Evolutionary conservation across 2,888 invertebrate genomes (phyloP), one percentile per base, ranked within the genome.

Genomic region (Serrognathus titanus): DNA sequence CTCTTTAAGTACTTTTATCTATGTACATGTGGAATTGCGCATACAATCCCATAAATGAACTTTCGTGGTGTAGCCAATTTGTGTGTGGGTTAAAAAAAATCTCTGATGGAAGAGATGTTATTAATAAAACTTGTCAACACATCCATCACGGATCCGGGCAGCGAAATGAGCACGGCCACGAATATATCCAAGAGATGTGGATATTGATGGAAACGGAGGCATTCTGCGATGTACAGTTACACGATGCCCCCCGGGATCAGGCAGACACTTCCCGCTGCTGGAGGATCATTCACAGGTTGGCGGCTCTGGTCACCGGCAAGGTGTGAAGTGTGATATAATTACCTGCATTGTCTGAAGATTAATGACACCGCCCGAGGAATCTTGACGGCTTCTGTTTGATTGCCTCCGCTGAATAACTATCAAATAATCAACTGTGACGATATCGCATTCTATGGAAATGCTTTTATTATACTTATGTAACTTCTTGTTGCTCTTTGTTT

Each of bases 331-430:
- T 71, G 70, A 72, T 72, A 73, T 75, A 75, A 75, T 75, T 75
- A 75, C 70, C 69, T 70, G 73, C 70, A 75, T 75, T 75, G 75
- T 75, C 71, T 71, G 74, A 74, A 74, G 75, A 75, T 75, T 74
- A 72, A 75, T 75, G 74, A 70, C 69, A 66, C 66, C 69, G 70
- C 72, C 71, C 63, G 69, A 67, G 69, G 72, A 72, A 71, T 69
- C 70, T 16, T 67, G 71, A 71, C 74, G 75, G 75, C 75, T 75
- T 74, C 75, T 68, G 75, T 75, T 74, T 75, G 75, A 75, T 74
- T 75, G 69, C 75, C 65, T 64, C 68, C 67, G 67, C 63, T 55
- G 62, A 62, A 61, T 60, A 69, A 69, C 71, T 67, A 70, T 71
- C 70, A 69, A 69, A 72, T 73, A 73, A 73, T 73, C 70, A 70